phyloP scores from a whole-genome alignment of 2,888 invertebrate genomes.

The Heteromyza rotundicornis region DNA sequence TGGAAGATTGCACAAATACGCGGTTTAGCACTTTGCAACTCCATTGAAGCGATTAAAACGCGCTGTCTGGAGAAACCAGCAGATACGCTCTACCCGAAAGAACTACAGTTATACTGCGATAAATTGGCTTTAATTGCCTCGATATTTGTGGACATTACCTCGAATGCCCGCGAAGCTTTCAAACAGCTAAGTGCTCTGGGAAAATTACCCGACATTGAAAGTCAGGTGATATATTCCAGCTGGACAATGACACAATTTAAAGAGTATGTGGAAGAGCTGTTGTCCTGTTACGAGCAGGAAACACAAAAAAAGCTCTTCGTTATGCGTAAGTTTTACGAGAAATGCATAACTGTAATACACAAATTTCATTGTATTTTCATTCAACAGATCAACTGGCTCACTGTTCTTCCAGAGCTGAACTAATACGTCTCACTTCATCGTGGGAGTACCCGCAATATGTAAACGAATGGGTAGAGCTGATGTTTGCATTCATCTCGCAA shows the following conservation, averaged over 20 bases:
- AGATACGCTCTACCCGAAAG: slow-evolving; percentile 41
- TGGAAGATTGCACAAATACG: slow-evolving; percentile 57
- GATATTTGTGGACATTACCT: slow-evolving; percentile 51
- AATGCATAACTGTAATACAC: too few relatives aligned
- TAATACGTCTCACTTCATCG: slow-evolving; percentile 44
- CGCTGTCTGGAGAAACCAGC: slow-evolving; percentile 39
- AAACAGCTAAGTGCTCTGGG: slow-evolving; percentile 47
- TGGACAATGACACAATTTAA: slow-evolving; percentile 53
- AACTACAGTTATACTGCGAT: slow-evolving; percentile 45
- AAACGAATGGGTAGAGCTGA: slow-evolving; percentile 44
- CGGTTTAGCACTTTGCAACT: slow-evolving; percentile 49
- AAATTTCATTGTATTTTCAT: too few relatives aligned
- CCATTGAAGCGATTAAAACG: slow-evolving; percentile 55
- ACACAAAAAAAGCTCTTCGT: slow-evolving; percentile 47
- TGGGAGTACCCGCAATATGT: slow-evolving; percentile 57
- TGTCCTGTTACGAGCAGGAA: slow-evolving; percentile 46
- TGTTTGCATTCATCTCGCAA: slow-evolving; percentile 46
- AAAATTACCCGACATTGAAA: slow-evolving; percentile 40
- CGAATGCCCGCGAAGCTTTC: slow-evolving; percentile 40
- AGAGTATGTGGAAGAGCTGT: slow-evolving; percentile 41
- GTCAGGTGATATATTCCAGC: slow-evolving; percentile 48
- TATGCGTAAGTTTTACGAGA: slow-evolving; percentile 49
- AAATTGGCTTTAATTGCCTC: slow-evolving; percentile 50
- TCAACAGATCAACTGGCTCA: slow-evolving; percentile 52
- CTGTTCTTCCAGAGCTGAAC: slow-evolving; percentile 40